Conservation (phyloP, 2,888 invertebrate genomes). For the Minunthozetes semirufus region DNA sequence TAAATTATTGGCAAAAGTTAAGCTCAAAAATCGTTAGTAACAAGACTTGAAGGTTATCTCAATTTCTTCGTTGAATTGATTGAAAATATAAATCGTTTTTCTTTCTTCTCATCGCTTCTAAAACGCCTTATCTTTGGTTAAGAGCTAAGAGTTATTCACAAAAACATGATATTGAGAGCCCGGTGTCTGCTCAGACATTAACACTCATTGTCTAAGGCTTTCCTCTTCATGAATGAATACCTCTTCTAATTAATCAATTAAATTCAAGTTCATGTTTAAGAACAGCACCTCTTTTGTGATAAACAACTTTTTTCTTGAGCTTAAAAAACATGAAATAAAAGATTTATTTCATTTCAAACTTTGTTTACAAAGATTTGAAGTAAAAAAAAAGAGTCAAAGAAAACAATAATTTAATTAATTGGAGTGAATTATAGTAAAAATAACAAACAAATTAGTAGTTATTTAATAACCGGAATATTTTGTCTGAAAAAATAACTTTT, state of each 20-base stretch:
- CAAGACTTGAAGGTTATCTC: slow-evolving; percentile 25
- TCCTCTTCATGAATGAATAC: neutral
- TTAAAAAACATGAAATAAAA: neutral
- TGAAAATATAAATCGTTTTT: neutral
- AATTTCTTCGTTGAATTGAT: neutral
- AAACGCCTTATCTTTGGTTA: neutral
- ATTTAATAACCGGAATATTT: slow-evolving; percentile 4
- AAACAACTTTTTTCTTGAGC: too few species aligned
- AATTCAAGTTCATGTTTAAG: neutral
- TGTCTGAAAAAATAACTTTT: neutral
- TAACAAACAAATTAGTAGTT: neutral
- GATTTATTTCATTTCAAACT: neutral
- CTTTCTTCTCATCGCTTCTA: neutral
- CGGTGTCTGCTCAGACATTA: too few species aligned
- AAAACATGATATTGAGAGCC: neutral
- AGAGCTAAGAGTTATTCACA: too few species aligned
- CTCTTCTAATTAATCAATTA: neutral
- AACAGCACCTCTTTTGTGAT: neutral
- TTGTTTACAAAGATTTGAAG: neutral
- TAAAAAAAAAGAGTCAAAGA: too few species aligned
- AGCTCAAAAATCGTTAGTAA: slow-evolving; percentile 23
- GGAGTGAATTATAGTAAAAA: neutral
- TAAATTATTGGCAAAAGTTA: neutral
- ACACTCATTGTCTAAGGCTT: neutral
- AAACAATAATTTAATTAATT: neutral